These are phyloP conservation scores for Oncorhynchus nerka DNA, from an alignment of 2,113 vertebrate genomes.

Conservation along the genomic window DNA sequence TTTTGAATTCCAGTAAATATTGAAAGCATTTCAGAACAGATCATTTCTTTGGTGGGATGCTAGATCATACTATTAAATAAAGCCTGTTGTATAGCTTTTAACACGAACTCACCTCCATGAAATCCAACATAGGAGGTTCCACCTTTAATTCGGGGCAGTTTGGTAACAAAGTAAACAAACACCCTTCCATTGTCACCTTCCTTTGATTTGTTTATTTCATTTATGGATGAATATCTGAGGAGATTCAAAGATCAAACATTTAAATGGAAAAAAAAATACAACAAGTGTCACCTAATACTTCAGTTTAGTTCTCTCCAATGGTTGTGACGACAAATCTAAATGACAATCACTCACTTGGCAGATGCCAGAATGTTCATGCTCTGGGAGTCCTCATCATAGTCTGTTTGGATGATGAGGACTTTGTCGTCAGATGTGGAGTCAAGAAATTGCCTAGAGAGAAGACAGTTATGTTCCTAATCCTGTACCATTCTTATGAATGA, in stretches of 20 bases:
- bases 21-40: too few relatives aligned
- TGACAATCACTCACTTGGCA: slow-evolving; percentile 78
- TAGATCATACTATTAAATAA: too few relatives aligned
- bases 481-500: background rate
- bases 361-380: slow-evolving; percentile 89
- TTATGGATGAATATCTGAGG: slow-evolving; percentile 84
- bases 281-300: background rate
- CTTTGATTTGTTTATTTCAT: slow-evolving; percentile 85
- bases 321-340: background rate
- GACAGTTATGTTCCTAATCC: background rate
- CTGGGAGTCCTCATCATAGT: slow-evolving; percentile 81
- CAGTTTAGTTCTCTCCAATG: background rate
- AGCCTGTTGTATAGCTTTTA: background rate
- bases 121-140: slow-evolving; percentile 85
- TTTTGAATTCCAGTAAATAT: too few relatives aligned
- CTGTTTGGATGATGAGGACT: slow-evolving; percentile 88
- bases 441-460: slow-evolving; percentile 75
- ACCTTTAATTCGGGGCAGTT: slow-evolving; percentile 85
- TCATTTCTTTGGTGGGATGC: too few relatives aligned
- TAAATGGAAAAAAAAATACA: background rate
- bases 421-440: slow-evolving; percentile 60
- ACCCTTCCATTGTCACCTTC: slow-evolving; percentile 40
- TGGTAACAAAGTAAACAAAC: slow-evolving; percentile 89
- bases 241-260: background rate
- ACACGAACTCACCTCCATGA: slow-evolving; percentile 80